These are phyloP conservation scores for Hippocampus barbouri DNA, from an alignment of 2,113 vertebrate genomes.

Conservation along the genomic window DNA sequence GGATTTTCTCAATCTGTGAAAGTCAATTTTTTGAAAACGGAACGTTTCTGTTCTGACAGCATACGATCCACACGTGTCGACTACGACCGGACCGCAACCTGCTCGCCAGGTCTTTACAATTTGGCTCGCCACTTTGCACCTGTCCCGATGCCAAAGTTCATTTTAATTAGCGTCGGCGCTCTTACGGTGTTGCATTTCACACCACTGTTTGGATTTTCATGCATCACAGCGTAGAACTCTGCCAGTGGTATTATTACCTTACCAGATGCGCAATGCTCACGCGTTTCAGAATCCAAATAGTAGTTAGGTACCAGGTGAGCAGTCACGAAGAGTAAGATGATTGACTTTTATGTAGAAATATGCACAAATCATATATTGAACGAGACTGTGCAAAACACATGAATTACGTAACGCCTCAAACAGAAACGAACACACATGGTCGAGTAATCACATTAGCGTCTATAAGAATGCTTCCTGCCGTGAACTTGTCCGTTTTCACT, in stretches of 20 bases:
- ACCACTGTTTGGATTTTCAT: conserved; percentile 37
- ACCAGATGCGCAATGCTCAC: conserved; percentile 2
- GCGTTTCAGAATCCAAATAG: neutral
- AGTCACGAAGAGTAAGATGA: neutral
- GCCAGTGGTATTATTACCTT: conserved; percentile 27
- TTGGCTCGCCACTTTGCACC: conserved; percentile 28
- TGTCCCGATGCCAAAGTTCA: conserved; percentile 37
- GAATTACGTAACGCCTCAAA: neutral
- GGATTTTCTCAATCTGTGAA: neutral
- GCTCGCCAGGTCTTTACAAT: conserved; percentile 10
- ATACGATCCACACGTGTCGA: neutral
- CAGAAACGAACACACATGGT: neutral
- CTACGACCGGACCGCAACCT: neutral
- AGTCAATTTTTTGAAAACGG: neutral
- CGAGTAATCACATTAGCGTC: neutral
- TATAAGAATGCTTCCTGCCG: neutral
- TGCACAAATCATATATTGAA: neutral
- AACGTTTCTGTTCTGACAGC: neutral
- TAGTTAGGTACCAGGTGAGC: neutral
- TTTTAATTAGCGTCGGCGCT: conserved; percentile 30
- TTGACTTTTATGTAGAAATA: neutral
- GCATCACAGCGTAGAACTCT: conserved; percentile 21
- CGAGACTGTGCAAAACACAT: neutral
- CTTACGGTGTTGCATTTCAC: conserved; percentile 47
- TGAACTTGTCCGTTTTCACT: neutral